Evolutionary conservation across 2,888 invertebrate genomes (phyloP), one percentile per base, ranked within the genome.

Genomic region (Cephus spinipes): DNA sequence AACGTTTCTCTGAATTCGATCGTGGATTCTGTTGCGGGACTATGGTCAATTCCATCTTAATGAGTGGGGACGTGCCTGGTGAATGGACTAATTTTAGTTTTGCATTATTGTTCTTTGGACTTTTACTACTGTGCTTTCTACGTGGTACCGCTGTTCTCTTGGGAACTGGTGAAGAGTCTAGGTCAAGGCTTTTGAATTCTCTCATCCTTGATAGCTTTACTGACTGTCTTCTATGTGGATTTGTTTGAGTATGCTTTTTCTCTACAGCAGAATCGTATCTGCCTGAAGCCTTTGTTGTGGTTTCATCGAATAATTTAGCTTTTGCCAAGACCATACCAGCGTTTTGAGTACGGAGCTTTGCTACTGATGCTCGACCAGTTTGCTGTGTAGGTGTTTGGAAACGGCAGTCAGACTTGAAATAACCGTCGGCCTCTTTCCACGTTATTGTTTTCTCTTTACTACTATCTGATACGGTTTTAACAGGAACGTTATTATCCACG

Each of bases 291-390:
- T 69, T 80, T 79, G 76, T 23, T 77, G 79, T 92, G 83, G 90
- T 82, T 12, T 92, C 93, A 88, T 96, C 95, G 86, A 96, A 97
- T 34, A 96, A 92, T 88, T 94, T 95, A 0, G 96, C 96, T 92
- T 96, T 96, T 2, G 96, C 96, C 79, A 96, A 92, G 0, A 97
- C 96, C 92, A 96, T 96, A 11, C 96, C 97, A 11, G 95, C 96
- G 89, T 96, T 96, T 90, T 96, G 95, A 74, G 94, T 93, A 35
- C 96, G 92, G 40, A 96, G 88, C 85, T 95, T 94, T 32, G 95
- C 95, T 15, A 96, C 94, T 0, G 96, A 96, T 0, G 95, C 95
- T 79, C 96, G 93, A 1, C 95, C 94, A 35, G 93, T 94, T 74
- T 92, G 92, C 76, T 92, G 92, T 71, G 91, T 89, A 23, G 89